phyloP scores from a whole-genome alignment of 2,888 invertebrate species.

The Lepidocyrtoides sp. region DNA sequence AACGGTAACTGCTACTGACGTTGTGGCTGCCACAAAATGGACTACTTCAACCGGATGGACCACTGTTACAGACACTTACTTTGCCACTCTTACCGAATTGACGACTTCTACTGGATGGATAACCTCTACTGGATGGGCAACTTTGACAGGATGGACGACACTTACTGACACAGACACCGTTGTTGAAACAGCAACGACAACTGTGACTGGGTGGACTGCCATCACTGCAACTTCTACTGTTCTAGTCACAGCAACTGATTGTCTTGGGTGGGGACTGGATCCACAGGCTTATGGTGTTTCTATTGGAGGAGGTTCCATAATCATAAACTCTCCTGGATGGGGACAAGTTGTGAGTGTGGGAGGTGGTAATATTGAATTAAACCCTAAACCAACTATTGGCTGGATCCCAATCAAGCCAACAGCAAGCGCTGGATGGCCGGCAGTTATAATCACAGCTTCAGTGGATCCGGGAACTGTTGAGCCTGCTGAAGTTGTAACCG shows the following conservation, averaged over 20 bases:
- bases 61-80: background rate
- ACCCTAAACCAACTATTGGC: background rate
- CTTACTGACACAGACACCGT: background rate
- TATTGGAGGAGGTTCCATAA: background rate
- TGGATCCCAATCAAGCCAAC: background rate
- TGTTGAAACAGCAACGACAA: background rate
- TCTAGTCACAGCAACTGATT: background rate
- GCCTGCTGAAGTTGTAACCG: background rate
- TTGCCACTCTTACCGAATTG: background rate
- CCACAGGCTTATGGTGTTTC: background rate
- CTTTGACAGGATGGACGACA: background rate
- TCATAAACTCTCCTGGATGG: constrained; percentile 20
- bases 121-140: background rate
- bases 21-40: background rate
- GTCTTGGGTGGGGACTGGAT: background rate
- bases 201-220: background rate
- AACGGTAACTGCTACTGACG: background rate
- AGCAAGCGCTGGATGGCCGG: background rate
- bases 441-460: background rate
- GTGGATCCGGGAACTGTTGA: background rate
- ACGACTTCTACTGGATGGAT: background rate
- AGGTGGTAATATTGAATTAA: background rate
- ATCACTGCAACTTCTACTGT: background rate
- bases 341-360: background rate
- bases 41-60: background rate